phyloP scores from a whole-genome alignment of 1,140 invertebrate genomes.

The Caenorhabditis elegans region WBcel235 BX284604.4:8177001-8177500 shows the following conservation, averaged over 20 bases:
- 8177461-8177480: no score
- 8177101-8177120: slow-evolving; percentile 45
- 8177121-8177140: slow-evolving; percentile 50
- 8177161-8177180: slow-evolving; percentile 31
- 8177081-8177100: not conserved
- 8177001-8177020: not conserved
- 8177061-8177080: no score
- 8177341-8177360: not conserved
- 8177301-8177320: slow-evolving; percentile 3
- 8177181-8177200: slow-evolving; percentile 7
- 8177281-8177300: not conserved
- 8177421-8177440: no score
- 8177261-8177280: not conserved
- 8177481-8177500: no score
- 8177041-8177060: no score
- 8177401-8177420: no score
- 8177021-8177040: no score
- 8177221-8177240: not conserved
- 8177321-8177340: not conserved
- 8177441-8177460: no score
- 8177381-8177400: not conserved
- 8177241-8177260: not conserved
- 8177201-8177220: not conserved
- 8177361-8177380: not conserved
- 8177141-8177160: slow-evolving; percentile 38